A percentile compares a stretch with the other conserved stretches of the same genome.
These are phyloP conservation scores for Drosophila pandora DNA, from an alignment of 1,140 invertebrate genomes.

Conservation along the genomic window DNA sequence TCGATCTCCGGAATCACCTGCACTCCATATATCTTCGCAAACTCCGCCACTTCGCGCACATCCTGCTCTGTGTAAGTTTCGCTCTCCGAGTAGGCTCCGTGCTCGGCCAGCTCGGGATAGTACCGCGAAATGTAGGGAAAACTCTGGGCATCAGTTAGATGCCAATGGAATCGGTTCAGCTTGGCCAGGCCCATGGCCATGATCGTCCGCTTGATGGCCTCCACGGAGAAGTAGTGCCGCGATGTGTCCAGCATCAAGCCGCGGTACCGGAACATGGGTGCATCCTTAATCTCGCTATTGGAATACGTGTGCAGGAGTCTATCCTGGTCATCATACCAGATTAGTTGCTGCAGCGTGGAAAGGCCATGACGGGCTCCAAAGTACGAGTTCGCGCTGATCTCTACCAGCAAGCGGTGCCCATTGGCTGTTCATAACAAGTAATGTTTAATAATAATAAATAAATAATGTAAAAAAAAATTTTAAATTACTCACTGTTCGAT, in stretches of 20 bases:
- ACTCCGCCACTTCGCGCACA: conserved; percentile 87
- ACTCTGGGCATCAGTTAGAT: conserved; percentile 92
- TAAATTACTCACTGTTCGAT: conserved; percentile 83
- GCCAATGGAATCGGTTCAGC: conserved; percentile 94
- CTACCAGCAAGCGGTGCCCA: conserved; percentile 85
- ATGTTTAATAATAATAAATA: neutral
- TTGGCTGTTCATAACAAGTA: conserved; percentile 63
- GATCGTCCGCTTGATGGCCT: conserved; percentile 88
- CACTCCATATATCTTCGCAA: conserved; percentile 88
- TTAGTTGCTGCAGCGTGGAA: conserved; percentile 91
- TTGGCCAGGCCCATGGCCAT: conserved; percentile 91
- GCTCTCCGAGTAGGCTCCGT: conserved; percentile 89
- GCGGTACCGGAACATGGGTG: conserved; percentile 87
- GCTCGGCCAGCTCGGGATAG: conserved; percentile 89
- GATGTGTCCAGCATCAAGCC: conserved; percentile 91
- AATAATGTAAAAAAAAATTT: neutral
- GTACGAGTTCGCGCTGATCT: conserved; percentile 88
- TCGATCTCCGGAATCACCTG: conserved; percentile 89
- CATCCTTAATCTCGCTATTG: conserved; percentile 86
- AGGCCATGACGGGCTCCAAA: conserved; percentile 91
- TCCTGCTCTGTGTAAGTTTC: conserved; percentile 89
- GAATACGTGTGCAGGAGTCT: conserved; percentile 86
- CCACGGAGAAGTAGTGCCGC: conserved; percentile 89
- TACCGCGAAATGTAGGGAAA: conserved; percentile 90
- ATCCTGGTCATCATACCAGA: conserved; percentile 89